Evolutionary conservation across 2,113 vertebrate species (phyloP), one percentile per base, ranked within the genome.

Genomic region (Rana temporaria): DNA sequence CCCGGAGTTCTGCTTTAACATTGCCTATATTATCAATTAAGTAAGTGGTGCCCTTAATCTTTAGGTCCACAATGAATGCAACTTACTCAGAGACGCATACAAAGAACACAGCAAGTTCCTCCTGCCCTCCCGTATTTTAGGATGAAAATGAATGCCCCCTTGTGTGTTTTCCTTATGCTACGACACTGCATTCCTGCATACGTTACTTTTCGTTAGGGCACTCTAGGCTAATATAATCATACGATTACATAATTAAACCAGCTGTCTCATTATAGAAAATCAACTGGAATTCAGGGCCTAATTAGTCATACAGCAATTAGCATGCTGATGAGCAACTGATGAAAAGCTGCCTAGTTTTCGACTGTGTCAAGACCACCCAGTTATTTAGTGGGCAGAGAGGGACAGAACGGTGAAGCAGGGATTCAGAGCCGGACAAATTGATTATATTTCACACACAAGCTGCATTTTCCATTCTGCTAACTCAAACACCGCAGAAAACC

Each of bases 231-330:
- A 94, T 95, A 92, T 91, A 95, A 95, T 96, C 94, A 94, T 93
- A 92, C 92, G 92, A 96, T 96, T 96, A 95, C 93, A 95, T 95
- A 96, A 96, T 96, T 95, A 95, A 95, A 95, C 93, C 95, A 95
- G 94, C 95, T 96, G 95, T 96, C 95, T 96, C 93, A 95, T 96
- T 95, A 95, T 90, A 92, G 93, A 94, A 94, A 95, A 95, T 95
- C 94, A 95, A 95, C 94, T 96, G 93, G 93, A 96, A 95, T 95
- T 93, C 92, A 94, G 93, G 94, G 93, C 94, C 92, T 96, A 95
- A 95, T 96, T 96, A 97, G 94, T 95, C 93, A 95, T 93, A 93
- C 90, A 85, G 92, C 92, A 95, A 95, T 96, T 96, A 96, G 93
- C 91, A 94, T 94, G 91, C 92, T 95, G 94, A 94, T 93, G 94